These are phyloP conservation scores for Leptothorax acervorum DNA, from an alignment of 2,888 invertebrate species.

Conservation along the genomic window DNA sequence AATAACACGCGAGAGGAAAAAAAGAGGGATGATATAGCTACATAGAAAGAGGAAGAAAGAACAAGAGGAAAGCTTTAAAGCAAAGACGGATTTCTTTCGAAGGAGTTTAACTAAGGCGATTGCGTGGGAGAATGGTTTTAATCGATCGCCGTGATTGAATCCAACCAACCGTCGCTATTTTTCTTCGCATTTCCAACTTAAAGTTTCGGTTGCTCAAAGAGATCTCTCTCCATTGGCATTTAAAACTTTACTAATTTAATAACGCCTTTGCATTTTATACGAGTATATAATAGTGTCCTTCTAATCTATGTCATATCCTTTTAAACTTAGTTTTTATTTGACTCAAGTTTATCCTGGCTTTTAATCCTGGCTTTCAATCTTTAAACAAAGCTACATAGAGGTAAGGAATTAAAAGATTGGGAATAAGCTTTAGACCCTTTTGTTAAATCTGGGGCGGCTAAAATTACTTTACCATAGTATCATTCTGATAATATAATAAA, in stretches of 20 bases:
- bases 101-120: conserved; percentile 39
- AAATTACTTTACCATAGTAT: conserved; percentile 14
- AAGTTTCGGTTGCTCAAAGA: conserved; percentile 16
- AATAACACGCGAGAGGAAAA: not conserved
- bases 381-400: not conserved
- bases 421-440: not conserved
- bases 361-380: not conserved
- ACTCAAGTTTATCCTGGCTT: not conserved
- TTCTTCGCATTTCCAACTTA: conserved; percentile 34
- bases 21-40: not conserved
- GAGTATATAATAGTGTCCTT: not conserved
- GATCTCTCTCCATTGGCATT: not conserved
- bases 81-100: conserved; percentile 42
- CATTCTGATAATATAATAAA: conserved; percentile 17
- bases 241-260: conserved; percentile 26
- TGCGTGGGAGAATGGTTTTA: conserved; percentile 34
- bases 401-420: not conserved
- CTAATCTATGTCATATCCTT: not conserved
- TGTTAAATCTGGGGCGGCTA: not conserved
- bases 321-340: not conserved
- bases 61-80: conserved; percentile 19
- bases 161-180: conserved; percentile 15
- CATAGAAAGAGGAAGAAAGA: not conserved
- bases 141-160: conserved; percentile 46
- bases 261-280: not conserved